Conservation (phyloP, 1,140 invertebrate species). For the Orius laevigatus region DNA sequence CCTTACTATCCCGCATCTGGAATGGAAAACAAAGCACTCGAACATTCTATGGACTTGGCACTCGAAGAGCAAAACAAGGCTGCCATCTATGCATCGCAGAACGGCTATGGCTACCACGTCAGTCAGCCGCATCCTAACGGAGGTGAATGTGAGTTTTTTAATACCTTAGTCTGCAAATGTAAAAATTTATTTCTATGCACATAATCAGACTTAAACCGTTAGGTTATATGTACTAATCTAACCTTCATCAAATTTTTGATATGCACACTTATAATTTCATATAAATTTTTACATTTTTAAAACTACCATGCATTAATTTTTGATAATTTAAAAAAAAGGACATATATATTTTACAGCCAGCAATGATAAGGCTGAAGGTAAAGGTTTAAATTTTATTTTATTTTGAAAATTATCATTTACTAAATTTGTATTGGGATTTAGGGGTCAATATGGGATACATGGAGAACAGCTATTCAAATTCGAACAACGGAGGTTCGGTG, state of each 20-base stretch:
- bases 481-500: constrained; percentile 80
- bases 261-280: no score
- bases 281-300: no score
- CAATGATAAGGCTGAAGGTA: constrained; percentile 12
- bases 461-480: constrained; percentile 82
- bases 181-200: no score
- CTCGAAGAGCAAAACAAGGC: constrained; percentile 66
- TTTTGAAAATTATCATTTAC: not conserved
- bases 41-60: constrained; percentile 68
- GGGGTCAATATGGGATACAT: constrained; percentile 76
- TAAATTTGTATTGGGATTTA: constrained; percentile 22
- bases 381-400: not conserved
- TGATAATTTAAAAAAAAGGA: constrained; percentile 1
- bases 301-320: no score
- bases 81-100: constrained; percentile 60
- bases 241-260: no score
- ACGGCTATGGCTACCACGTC: constrained; percentile 64
- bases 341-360: constrained; percentile 15
- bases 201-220: no score
- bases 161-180: no score
- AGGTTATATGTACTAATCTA: no score
- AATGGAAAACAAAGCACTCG: constrained; percentile 78
- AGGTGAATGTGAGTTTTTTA: constrained; percentile 46
- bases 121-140: constrained; percentile 37
- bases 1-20: constrained; percentile 70